Base-by-base conservation (phyloP, 2,797 vertebrate species). In the Myiothlypis chrysogaster region DNA sequence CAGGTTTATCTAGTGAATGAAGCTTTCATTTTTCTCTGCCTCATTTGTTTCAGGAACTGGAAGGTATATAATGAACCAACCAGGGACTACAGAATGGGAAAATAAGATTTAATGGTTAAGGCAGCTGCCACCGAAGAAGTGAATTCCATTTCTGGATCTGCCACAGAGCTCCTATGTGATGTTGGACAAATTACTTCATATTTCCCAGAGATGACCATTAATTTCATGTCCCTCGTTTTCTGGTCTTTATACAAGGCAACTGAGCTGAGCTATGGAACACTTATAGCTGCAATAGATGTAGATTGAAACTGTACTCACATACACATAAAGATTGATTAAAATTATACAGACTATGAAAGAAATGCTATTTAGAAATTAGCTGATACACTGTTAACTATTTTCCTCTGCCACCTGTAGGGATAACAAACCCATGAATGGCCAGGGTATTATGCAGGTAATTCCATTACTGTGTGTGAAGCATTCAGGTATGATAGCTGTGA, bases 21-120 rank as follows among this genome's bases (percentile, higher is more conserved):
- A 68, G 86, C 75, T 95, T 95, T 95, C 90, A 94, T 90, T 95
- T 90, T 81, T 95, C 86, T 89, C 81, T 93, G 86, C 70, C 81
- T 95, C 93, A 94, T 95, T 95, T 96, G 86, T 94, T 96, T 95
- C 94, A 94, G 93, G 88, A 96, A 83, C 92, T 92, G 75, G 70
- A 95, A 95, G 86, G 83, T 94, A 87, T 93, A 92, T 95, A 97
- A 97, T 94, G 96, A 95, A 95, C 90, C 92, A 93, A 81, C 94
- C 90, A 96, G 94, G 92, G 93, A 96, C 86, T 89, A 73, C 73
- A 87, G 83, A 93, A 90, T 0, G 19, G 88, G 85, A 94, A 96
- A 95, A 77, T 91, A 94, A 95, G 95, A 95, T 94, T 96, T 95
- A 96, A 93, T 88, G 90, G 93, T 92, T 92, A 93, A 94, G 88